Evolutionary conservation across 1,140 invertebrate species (phyloP).

Genomic region (Hetaerina americana): DNA sequence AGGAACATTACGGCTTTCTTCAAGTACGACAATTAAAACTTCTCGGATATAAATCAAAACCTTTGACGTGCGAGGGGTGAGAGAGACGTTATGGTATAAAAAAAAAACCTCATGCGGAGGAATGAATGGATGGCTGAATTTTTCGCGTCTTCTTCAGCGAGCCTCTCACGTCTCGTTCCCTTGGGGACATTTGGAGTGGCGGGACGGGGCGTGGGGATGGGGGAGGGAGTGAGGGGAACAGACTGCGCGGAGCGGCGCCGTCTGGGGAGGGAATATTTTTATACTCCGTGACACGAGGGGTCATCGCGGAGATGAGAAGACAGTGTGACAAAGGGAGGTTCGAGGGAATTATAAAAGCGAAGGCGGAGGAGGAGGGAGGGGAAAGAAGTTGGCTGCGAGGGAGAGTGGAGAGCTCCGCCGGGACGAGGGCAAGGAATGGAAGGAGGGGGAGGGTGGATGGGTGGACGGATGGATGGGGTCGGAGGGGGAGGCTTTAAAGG

Average conservation of each 20-base stretch:
- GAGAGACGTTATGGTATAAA: too few species aligned
- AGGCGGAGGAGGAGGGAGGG: not conserved
- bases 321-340: not conserved
- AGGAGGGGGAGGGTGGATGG: too few species aligned
- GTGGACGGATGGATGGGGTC: too few species aligned
- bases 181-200: not conserved
- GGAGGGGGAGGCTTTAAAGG: too few species aligned
- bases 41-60: not conserved
- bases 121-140: too few species aligned
- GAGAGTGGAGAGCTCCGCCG: too few species aligned
- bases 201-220: not conserved
- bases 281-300: not conserved
- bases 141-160: too few species aligned
- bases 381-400: too few species aligned
- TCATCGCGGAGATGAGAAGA: not conserved
- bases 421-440: too few species aligned
- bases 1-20: not conserved
- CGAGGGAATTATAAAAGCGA: not conserved
- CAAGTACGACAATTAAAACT: not conserved
- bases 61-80: too few species aligned
- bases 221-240: not conserved
- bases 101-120: too few species aligned
- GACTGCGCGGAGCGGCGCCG: not conserved
- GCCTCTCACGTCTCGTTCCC: too few species aligned
- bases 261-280: not conserved